A percentile compares a stretch with the other conserved stretches of the same genome.
Conservation (phyloP, 2,797 vertebrate genomes). For the Thamnophis elegans region DNA sequence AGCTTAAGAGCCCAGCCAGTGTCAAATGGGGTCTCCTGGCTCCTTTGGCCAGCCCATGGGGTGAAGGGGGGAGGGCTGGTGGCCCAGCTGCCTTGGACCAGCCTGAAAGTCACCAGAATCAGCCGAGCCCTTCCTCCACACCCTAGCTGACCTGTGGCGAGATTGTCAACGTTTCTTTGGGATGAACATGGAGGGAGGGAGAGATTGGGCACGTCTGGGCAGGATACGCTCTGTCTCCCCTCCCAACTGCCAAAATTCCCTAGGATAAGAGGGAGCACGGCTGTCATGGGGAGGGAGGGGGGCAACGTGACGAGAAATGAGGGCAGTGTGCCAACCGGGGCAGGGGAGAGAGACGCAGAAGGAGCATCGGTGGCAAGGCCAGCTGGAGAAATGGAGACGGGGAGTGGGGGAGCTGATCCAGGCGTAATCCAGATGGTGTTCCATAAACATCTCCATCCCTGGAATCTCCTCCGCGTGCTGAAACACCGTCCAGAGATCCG, state of each 20-base stretch:
- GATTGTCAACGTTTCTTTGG: constrained; percentile 17
- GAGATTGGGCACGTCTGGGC: accelerated
- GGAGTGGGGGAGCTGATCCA: neutral
- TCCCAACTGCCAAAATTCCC: neutral
- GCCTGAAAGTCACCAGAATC: neutral
- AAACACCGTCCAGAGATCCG: neutral
- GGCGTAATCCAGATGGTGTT: neutral
- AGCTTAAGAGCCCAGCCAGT: neutral
- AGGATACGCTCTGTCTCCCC: neutral
- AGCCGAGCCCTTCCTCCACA: neutral
- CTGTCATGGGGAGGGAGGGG: neutral
- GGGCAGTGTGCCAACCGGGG: neutral
- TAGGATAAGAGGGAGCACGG: neutral
- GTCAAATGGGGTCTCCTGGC: neutral
- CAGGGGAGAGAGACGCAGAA: neutral
- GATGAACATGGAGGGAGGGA: neutral
- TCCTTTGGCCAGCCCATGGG: neutral
- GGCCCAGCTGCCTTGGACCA: neutral
- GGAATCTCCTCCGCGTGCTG: too few species aligned
- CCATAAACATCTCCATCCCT: neutral
- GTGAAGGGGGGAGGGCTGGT: neutral
- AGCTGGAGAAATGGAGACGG: neutral
- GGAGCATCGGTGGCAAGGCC: neutral
- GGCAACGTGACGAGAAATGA: neutral
- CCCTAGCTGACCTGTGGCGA: neutral